Evolutionary conservation across 2,113 vertebrate species (phyloP), one percentile per base, ranked within the genome.

Genomic region (Sinocyclocheilus rhinocerous): DNA sequence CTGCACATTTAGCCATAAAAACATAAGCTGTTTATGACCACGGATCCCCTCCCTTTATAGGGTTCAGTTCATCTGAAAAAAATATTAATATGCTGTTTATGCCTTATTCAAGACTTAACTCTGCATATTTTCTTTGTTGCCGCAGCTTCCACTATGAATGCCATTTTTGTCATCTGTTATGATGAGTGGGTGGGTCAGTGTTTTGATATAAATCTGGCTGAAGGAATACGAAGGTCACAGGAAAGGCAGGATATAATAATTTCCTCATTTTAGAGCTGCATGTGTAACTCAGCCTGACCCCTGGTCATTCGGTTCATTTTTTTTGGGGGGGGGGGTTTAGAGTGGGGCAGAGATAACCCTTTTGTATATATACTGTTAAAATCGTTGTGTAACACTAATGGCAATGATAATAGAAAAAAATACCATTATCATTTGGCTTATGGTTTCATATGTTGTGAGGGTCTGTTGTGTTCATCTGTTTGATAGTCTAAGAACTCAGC

Each of bases 161-260:
- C 75, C 52, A 81, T 81, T 84, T 88, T 88, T 88, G 89, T 85
- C 72, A 72, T 83, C 81, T 88, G 59, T 83, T 78, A 83, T 88
- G 72, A 87, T 84, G 76, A 80, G 52, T 87, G 87, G 89, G 87
- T 63, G 81, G 85, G 83, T 85, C 85, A 69, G 69, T 76, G 83
- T 88, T 87, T 90, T 85, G 75, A 88, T 88, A 85, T 55, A 77
- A 80, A 88, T 90, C 83, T 85, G 39, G 65, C 85, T 79, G 57
- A 70, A 88, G 75, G 42, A 85, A 85, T 75, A 83, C 42, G 73
- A 85, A 88, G 78, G 57, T 90, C 67, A 85, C 87, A 79, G 85
- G 79, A 87, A 88, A 81, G 65, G 39, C 79, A 72, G 87, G 84
- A 87, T 88, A 77, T 81, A 77, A 84, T 87, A 39, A 88, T 88